Evolutionary conservation across 2,113 vertebrate species (phyloP), one percentile per base, ranked within the genome.

Genomic region (Corapipo altera): DNA sequence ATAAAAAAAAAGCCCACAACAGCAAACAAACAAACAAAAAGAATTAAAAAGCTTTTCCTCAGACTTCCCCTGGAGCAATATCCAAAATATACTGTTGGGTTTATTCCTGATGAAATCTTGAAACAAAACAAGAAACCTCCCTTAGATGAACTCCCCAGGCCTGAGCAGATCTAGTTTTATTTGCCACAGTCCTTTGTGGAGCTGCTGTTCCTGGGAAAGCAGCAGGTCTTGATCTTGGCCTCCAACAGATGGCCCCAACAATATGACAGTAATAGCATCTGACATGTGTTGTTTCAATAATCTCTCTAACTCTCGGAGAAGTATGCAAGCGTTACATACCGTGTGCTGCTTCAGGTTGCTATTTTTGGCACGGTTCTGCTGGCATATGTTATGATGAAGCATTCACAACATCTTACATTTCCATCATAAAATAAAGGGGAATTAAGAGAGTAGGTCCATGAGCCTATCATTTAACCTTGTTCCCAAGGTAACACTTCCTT

Each of bases 191-290:
- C 95, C 92, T 97, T 95, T 88, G 66, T 62, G 92, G 95, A 96
- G 88, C 96, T 97, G 91, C 89, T 95, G 75, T 95, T 97, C 89
- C 96, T 74, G 21, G 86, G 89, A 96, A 96, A 28, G 64, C 97
- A 97, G 97, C 97, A 97, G 97, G 97, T 98, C 97, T 94, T 96
- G 98, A 97, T 98, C 98, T 95, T 95, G 96, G 97, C 95, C 97
- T 97, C 91, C 93, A 98, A 97, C 98, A 98, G 98, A 98, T 98
- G 98, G 98, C 94, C 98, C 97, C 97, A 95, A 94, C 96, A 94
- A 92, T 79, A 80, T 98, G 98, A 98, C 93, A 91, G 85, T 98
- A 98, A 98, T 97, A 96, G 94, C 94, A 98, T 98, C 96, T 98
- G 98, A 98, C 98, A 98, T 98, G 97, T 98, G 98, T 97, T 98